These are phyloP conservation scores for Odocoileus virginianus DNA, from an alignment of 2,113 vertebrate genomes.

Conservation along the genomic window DNA sequence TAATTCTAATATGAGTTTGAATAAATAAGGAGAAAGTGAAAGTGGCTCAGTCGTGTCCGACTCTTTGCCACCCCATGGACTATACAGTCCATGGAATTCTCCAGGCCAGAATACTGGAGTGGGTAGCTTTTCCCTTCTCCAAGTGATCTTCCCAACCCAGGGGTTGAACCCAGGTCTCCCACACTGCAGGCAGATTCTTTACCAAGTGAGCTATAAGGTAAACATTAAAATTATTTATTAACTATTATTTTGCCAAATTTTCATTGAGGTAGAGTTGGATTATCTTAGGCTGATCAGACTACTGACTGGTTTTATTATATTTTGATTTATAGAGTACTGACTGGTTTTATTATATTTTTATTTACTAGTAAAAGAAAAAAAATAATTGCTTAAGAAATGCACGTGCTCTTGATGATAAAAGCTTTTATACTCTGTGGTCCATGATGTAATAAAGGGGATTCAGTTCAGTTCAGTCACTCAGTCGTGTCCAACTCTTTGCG, in stretches of 20 bases:
- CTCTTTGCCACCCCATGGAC: not conserved
- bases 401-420: not conserved
- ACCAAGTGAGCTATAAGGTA: not conserved
- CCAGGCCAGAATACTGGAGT: not conserved
- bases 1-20: not conserved
- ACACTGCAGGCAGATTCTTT: not conserved
- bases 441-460: not conserved
- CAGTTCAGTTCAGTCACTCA: too few relatives aligned
- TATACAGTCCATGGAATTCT: not conserved
- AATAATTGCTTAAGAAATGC: not conserved
- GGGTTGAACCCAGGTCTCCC: not conserved
- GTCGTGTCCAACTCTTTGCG: too few relatives aligned
- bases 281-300: not conserved
- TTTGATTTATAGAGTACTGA: not conserved
- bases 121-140: not conserved
- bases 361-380: not conserved
- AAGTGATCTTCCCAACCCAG: not conserved
- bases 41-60: not conserved
- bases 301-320: not conserved
- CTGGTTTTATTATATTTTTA: not conserved
- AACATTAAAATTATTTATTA: not conserved
- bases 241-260: not conserved
- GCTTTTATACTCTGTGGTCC: not conserved
- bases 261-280: not conserved
- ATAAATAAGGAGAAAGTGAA: not conserved